Evolutionary conservation across 2,113 vertebrate species (phyloP).

Genomic region (Pteronura brasiliensis): DNA sequence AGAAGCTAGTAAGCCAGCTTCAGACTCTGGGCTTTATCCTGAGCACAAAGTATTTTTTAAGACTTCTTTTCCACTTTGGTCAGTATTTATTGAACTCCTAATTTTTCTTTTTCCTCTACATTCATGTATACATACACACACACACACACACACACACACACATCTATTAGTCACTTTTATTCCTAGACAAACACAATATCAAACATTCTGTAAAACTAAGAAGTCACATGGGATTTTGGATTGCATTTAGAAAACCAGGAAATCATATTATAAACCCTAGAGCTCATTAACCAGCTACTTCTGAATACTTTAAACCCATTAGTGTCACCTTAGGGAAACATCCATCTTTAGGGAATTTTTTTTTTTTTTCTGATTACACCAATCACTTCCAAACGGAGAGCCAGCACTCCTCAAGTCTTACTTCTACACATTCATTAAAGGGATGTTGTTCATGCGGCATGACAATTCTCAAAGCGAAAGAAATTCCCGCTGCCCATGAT

Average conservation of each 20-base stretch:
- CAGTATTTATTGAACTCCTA: not conserved
- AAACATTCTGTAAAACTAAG: not conserved
- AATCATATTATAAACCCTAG: not conserved
- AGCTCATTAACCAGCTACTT: slow-evolving; percentile 29
- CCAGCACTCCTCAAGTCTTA: not conserved
- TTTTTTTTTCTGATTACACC: not conserved
- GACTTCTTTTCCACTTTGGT: not conserved
- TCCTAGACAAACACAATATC: not conserved
- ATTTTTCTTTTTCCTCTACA: not conserved
- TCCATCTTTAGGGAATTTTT: not conserved
- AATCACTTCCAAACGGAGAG: slow-evolving; percentile 32
- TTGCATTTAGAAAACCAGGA: slow-evolving; percentile 2
- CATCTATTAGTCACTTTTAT: not conserved
- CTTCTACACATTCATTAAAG: not conserved
- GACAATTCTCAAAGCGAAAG: not conserved
- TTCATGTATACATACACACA: not conserved
- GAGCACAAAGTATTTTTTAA: not conserved
- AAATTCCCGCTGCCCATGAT: not conserved
- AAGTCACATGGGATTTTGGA: not conserved
- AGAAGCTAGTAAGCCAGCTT: not conserved
- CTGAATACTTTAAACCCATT: slow-evolving; percentile 21
- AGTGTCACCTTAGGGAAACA: not conserved
- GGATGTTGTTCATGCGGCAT: not conserved
- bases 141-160: not conserved
- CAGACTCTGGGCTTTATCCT: not conserved